Conservation (phyloP, 2,888 invertebrate species). For the Stenurella melanura region DNA sequence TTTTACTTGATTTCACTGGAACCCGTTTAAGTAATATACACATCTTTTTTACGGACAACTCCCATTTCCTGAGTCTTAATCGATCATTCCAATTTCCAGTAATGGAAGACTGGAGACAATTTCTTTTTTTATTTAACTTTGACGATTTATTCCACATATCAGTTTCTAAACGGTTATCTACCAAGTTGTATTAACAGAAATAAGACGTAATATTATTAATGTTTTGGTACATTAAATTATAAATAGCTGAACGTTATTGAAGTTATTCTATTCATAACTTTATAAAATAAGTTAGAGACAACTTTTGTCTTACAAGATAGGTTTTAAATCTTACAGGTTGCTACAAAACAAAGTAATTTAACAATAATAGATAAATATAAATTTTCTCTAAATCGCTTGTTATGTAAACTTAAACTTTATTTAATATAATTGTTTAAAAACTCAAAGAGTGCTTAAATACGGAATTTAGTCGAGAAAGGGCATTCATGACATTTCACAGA, state of each 20-base stretch:
- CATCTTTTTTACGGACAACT: constrained; percentile 26
- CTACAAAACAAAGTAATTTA: too few relatives aligned
- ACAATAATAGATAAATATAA: too few relatives aligned
- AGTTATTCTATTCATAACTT: too few relatives aligned
- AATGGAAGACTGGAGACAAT: constrained; percentile 15
- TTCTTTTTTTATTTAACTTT: constrained; percentile 19
- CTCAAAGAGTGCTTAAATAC: too few relatives aligned
- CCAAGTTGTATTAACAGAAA: background rate
- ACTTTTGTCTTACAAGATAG: too few relatives aligned
- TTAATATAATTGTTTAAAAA: too few relatives aligned
- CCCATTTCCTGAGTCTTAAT: constrained; percentile 26
- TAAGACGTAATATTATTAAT: background rate
- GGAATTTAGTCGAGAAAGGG: too few relatives aligned
- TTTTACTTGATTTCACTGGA: constrained; percentile 34
- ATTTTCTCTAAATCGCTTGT: too few relatives aligned
- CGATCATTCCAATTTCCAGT: constrained; percentile 31
- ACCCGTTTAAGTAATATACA: constrained; percentile 28
- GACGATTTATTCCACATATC: background rate
- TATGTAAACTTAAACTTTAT: too few relatives aligned
- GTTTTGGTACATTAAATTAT: background rate
- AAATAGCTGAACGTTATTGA: background rate
- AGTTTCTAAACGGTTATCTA: background rate
- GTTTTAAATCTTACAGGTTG: too few relatives aligned
- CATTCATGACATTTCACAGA: too few relatives aligned
- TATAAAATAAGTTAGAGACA: too few relatives aligned